Percentiles rank a stretch among this genome's conserved stretches.
Conservation (phyloP, 2,797 vertebrate genomes). For the Neosalanx taihuensis region DNA sequence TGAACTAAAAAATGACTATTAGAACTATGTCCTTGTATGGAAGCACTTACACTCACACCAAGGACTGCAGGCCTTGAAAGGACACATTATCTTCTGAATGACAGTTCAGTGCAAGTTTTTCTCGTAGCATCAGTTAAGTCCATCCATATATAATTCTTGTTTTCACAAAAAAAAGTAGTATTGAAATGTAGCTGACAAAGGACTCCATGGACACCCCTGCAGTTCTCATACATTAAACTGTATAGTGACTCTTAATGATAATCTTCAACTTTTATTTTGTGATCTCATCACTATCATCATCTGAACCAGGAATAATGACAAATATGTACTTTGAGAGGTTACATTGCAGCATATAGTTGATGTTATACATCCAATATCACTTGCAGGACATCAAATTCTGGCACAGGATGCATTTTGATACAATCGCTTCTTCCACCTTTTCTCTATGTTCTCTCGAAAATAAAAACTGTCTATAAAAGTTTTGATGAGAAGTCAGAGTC, state of each 20-base stretch:
- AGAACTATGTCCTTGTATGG: constrained; percentile 11
- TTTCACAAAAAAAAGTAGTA: constrained; percentile 26
- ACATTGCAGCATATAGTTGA: constrained; percentile 11
- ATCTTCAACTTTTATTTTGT: background rate
- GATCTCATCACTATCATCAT: constrained; percentile 1
- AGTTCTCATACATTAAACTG: background rate
- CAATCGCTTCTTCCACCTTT: constrained; percentile 19
- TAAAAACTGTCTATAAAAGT: background rate
- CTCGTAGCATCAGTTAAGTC: background rate
- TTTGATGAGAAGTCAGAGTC: constrained; percentile 40
- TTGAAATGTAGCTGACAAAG: constrained; percentile 28
- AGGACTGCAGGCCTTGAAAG: background rate
- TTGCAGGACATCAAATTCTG: constrained; percentile 29
- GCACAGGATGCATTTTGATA: constrained; percentile 23
- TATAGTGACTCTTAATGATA: constrained; percentile 1
- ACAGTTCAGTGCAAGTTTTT: background rate
- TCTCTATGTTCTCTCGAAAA: constrained; percentile 30
- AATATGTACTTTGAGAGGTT: background rate
- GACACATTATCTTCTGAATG: background rate
- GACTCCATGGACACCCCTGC: background rate
- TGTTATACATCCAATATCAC: constrained; percentile 19
- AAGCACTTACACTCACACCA: constrained; percentile 50
- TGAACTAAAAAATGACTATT: no score
- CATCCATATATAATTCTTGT: background rate
- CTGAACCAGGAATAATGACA: background rate